Percentiles rank a stretch among this genome's conserved stretches.
Evolutionary conservation across 2,888 invertebrate species (phyloP).

Genomic region (Panzeria rudis): DNA sequence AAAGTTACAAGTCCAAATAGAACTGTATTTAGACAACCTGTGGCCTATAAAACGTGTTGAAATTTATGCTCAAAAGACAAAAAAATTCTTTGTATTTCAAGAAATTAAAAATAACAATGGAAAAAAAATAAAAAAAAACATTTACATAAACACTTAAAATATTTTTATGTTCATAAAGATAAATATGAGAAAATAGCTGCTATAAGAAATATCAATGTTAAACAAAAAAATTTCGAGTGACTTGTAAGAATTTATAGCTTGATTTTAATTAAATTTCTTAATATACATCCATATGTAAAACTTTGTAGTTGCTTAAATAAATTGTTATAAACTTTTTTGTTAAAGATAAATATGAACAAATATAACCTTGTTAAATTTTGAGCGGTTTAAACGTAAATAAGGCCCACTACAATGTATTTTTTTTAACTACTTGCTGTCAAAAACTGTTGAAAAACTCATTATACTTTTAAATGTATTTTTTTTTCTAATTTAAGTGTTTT

Average conservation of each 20-base stretch:
- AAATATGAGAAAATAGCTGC: neutral
- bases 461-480: neutral
- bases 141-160: conserved; percentile 36
- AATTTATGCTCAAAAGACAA: conserved; percentile 10
- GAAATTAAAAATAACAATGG: conserved; percentile 5
- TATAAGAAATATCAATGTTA: neutral
- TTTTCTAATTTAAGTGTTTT: neutral
- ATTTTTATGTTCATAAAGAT: conserved; percentile 9
- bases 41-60: conserved; percentile 46
- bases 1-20: conserved; percentile 3
- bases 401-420: neutral
- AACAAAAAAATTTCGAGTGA: neutral
- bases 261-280: neutral
- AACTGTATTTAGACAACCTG: conserved; percentile 13
- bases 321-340: neutral
- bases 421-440: conserved; percentile 18
- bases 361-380: conserved; percentile 6
- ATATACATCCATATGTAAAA: neutral
- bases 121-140: neutral
- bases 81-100: neutral
- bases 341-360: neutral
- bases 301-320: neutral
- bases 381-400: neutral
- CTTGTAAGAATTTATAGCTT: neutral
- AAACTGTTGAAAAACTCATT: neutral